phyloP scores from a whole-genome alignment of 1,140 invertebrate species.

The Caerostris darwini region DNA sequence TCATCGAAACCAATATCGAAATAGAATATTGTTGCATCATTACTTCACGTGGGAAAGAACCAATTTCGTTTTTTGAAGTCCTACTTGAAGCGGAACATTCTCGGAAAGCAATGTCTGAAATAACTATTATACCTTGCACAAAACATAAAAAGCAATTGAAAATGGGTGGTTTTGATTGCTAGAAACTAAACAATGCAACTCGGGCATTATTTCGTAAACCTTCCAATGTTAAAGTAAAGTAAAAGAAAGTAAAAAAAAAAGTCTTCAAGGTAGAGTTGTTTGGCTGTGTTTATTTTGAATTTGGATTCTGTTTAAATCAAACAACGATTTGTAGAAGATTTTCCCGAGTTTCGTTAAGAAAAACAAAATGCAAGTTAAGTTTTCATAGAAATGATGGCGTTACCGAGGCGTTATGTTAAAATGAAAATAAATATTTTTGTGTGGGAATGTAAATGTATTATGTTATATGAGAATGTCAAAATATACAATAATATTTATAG shows the following conservation, averaged over 20 bases:
- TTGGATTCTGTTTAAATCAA: too few relatives aligned
- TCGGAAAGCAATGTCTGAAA: background rate
- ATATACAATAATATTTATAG: too few relatives aligned
- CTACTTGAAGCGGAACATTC: background rate
- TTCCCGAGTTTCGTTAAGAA: too few relatives aligned
- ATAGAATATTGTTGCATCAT: background rate
- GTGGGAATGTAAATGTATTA: too few relatives aligned
- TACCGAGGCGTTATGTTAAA: too few relatives aligned
- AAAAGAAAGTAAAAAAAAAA: background rate
- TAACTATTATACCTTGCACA: background rate
- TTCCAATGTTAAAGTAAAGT: background rate
- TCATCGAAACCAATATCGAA: background rate
- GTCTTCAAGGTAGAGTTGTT: background rate
- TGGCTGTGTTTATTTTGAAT: background rate
- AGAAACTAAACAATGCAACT: background rate
- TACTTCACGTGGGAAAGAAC: background rate
- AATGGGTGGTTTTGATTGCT: background rate
- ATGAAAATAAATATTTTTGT: too few relatives aligned
- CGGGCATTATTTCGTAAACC: background rate
- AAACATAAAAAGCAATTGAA: background rate
- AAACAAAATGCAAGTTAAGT: too few relatives aligned
- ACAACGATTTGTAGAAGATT: too few relatives aligned
- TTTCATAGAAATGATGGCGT: too few relatives aligned
- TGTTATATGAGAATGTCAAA: too few relatives aligned
- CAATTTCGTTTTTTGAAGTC: background rate